A percentile compares a stretch with the other conserved stretches of the same genome.
phyloP scores from a whole-genome alignment of 2,888 invertebrate genomes.

The Adelognathus sp. region DNA sequence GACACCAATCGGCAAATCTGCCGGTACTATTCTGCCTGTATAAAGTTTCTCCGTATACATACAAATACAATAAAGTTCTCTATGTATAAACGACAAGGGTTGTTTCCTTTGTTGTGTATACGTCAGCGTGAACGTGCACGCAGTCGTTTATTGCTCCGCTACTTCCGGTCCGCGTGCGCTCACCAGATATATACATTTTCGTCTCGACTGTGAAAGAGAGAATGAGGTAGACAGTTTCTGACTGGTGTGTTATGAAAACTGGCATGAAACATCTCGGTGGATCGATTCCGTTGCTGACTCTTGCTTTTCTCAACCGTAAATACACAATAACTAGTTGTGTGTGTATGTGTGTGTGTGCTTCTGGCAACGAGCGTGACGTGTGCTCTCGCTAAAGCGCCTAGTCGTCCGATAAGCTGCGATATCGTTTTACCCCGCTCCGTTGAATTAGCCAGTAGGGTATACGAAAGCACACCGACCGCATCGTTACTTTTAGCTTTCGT shows the following conservation, averaged over 20 bases:
- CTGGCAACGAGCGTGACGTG: slow-evolving; percentile 47
- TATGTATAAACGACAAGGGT: neutral
- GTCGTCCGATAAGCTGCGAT: slow-evolving; percentile 40
- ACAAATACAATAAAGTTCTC: neutral
- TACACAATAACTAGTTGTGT: too few species aligned
- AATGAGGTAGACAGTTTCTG: neutral
- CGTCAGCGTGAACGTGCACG: slow-evolving; percentile 15
- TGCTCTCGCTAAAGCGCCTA: slow-evolving; percentile 39
- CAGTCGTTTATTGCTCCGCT: slow-evolving; percentile 45
- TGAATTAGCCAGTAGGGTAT: slow-evolving; percentile 9
- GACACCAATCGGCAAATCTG: slow-evolving; percentile 63
- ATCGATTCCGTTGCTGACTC: slow-evolving; percentile 33
- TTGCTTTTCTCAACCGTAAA: slow-evolving; percentile 20
- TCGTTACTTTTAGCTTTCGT: slow-evolving; percentile 48
- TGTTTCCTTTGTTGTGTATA: neutral
- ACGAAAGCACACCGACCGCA: slow-evolving; percentile 30
- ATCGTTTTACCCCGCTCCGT: slow-evolving; percentile 3
- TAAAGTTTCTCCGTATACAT: slow-evolving; percentile 6
- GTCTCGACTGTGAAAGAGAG: neutral
- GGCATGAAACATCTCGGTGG: neutral
- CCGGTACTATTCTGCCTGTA: slow-evolving; percentile 5
- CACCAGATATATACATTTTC: slow-evolving; percentile 5
- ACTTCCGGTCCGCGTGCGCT: slow-evolving; percentile 33
- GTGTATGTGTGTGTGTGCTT: neutral
- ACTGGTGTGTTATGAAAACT: neutral